Evolutionary conservation across 2,797 vertebrate species (phyloP), one percentile per base, ranked within the genome.

Genomic region (Acipenser ruthenus): DNA sequence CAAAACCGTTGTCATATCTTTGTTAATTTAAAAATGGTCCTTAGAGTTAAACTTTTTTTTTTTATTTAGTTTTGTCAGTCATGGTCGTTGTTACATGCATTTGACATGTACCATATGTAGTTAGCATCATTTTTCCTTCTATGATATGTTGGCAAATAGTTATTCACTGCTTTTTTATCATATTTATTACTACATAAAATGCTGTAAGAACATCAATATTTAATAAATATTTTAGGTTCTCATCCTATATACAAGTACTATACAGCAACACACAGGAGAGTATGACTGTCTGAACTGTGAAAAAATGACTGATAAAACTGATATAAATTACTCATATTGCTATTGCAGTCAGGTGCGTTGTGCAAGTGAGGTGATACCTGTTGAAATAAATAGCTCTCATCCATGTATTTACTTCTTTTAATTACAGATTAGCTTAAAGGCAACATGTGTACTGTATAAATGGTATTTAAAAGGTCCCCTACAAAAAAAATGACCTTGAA

Each of bases 181-280:
- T 75, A 78, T 75, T 85, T 82, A 71, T 80, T 78, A 82, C 79
- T 76, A 83, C 79, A 83, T 77, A 80, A 87, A 84, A 86, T 74
- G 83, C 78, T 85, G 86, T 80, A 62, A 72, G 85, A 79, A 80
- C 81, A 77, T 88, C 78, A 79, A 81, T 75, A 83, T 88, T 92
- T 79, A 98, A 97, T 96, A 97, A 97, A 98, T 96, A 96, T 80
- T 84, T 87, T 85, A 79, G 81, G 83, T 86, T 93, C 87, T 92
- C 82, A 79, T 90, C 85, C 88, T 93, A 93, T 94, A 83, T 95
- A 95, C 93, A 95, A 85, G 81, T 86, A 87, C 84, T 93, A 82
- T 89, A 94, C 92, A 93, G 82, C 72, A 77, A 83, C 75, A 88
- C 84, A 85, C 87, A 72, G 77, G 78, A 78, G 83, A 82, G 86